Evolutionary conservation across 2,888 invertebrate genomes (phyloP).

Genomic region (Temnothorax unifasciatus): DNA sequence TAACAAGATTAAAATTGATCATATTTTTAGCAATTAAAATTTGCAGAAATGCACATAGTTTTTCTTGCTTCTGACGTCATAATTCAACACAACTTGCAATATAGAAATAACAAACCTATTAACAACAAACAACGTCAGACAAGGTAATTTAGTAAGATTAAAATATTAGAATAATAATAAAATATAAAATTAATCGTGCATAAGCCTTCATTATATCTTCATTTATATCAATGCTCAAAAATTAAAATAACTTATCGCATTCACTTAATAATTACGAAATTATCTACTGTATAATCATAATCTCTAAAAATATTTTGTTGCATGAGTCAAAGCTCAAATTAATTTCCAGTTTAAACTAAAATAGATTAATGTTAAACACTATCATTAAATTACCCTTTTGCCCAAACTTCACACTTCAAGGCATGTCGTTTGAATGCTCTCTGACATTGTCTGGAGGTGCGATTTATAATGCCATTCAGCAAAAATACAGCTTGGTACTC

Average conservation of each 20-base stretch:
- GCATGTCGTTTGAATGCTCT: constrained; percentile 95
- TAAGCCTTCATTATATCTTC: background rate
- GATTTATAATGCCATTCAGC: constrained; percentile 91
- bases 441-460: constrained; percentile 93
- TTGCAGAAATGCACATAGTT: background rate
- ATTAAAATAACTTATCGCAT: background rate
- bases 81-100: background rate
- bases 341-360: background rate
- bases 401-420: constrained; percentile 96
- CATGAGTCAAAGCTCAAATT: background rate
- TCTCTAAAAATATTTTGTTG: background rate
- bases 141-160: background rate
- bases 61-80: background rate
- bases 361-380: constrained; percentile 46
- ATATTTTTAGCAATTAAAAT: background rate
- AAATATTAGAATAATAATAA: background rate
- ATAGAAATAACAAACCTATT: background rate
- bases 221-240: background rate
- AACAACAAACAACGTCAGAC: background rate
- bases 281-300: background rate
- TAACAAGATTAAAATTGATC: background rate
- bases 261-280: background rate
- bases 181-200: background rate
- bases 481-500: constrained; percentile 93
- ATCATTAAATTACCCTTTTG: constrained; percentile 92